Evolutionary conservation across 2,888 invertebrate species (phyloP).

Genomic region (Pterostichus madidus): DNA sequence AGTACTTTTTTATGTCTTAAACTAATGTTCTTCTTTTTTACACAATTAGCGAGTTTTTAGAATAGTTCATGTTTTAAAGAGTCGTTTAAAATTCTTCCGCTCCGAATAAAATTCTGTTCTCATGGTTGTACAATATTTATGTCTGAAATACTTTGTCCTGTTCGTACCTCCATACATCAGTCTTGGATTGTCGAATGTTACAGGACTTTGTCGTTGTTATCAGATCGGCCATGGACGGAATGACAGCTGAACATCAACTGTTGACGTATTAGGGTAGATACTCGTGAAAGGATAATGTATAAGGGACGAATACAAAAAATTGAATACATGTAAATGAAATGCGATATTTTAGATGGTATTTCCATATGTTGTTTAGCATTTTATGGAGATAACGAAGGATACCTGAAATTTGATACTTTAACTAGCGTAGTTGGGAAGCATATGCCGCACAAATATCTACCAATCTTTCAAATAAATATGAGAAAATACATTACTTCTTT

Average conservation of each 20-base stretch:
- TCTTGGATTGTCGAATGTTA: conserved; percentile 55
- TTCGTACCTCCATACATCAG: conserved; percentile 47
- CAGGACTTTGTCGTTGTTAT: conserved; percentile 56
- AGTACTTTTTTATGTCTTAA: background rate
- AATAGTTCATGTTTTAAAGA: background rate
- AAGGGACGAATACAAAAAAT: conserved; percentile 47
- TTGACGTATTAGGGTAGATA: conserved; percentile 66
- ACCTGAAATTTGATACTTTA: conserved; percentile 10
- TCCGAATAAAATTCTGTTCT: conserved; percentile 32
- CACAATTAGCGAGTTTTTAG: background rate
- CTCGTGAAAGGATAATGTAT: conserved; percentile 57
- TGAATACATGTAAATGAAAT: conserved; percentile 54
- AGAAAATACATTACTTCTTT: no score
- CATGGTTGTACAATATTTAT: conserved; percentile 45
- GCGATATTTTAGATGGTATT: conserved; percentile 44
- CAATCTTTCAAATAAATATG: no score
- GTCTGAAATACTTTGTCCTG: conserved; percentile 58
- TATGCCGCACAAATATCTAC: no score
- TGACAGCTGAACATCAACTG: conserved; percentile 66
- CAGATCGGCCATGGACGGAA: conserved; percentile 49
- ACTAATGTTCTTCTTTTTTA: background rate
- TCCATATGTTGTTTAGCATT: conserved; percentile 45
- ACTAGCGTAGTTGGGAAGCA: background rate
- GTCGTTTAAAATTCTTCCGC: conserved; percentile 1
- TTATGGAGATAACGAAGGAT: conserved; percentile 27